Base-by-base conservation (phyloP, 2,888 invertebrate genomes). In the Silvanus unidentatus region DNA sequence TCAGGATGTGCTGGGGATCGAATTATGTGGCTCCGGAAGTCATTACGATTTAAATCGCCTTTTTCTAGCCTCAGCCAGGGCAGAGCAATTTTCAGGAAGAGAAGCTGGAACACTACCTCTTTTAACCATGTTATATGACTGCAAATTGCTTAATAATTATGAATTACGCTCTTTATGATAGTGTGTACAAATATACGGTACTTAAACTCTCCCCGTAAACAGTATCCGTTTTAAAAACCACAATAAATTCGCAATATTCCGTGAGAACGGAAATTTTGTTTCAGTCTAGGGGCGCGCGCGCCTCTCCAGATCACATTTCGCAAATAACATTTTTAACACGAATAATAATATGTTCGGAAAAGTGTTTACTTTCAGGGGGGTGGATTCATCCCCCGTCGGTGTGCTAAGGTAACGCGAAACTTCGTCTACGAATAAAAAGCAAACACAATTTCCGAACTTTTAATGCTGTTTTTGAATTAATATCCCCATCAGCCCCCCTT, bases 261-360 rank as follows among this genome's bases (percentile, higher is more conserved):
- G 46, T 46, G 46, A 46, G 46, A 46, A 46, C 46, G 42, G 43
- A 46, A 43, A 43, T 39, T 42, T 43, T 35, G 46, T 46, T 46
- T 43, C 46, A 46, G 35, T 46, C 46, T 39, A 39, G 39, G 36
- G 46, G 45, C n/a, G n/a, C n/a, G 45, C 45, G 39, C 46, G 28
- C 45, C 35, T 30, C 39, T 36, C 35, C 16, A 38, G 12, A 43
- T 35, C 38, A 22, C 42, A 39, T 45, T 45, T 45, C 39, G 37
- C 42, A 37, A 38, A 32, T 30, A 42, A 39, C 12, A 29, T 9
- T 16, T 32, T 32, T 32, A 22, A 22, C 22, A 5, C 22, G 22
- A 22, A 22, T 22, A 22, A 22, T 22, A 22, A 22, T 22, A 8
- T 8, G 8, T 22, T 5, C 8, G 22, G 22, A 22, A 22, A 22